These are phyloP conservation scores for Euglossa dilemma DNA, from an alignment of 1,140 invertebrate genomes.

Conservation along the genomic window DNA sequence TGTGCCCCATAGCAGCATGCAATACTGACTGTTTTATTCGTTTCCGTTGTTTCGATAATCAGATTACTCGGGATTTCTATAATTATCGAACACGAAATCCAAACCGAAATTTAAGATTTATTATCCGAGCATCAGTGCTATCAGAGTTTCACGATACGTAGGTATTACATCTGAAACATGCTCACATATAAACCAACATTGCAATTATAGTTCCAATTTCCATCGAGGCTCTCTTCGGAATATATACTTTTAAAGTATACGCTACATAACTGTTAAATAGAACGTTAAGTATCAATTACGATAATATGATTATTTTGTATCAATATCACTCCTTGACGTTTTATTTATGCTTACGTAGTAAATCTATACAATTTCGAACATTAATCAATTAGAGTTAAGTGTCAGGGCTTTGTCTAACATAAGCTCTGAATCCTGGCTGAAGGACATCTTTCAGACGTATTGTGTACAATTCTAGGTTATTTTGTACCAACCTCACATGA, in stretches of 20 bases:
- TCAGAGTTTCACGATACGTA: too few species aligned
- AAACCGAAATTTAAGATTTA: background rate
- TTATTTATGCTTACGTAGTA: background rate
- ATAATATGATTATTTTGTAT: background rate
- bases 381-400: background rate
- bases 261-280: background rate
- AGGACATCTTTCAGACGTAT: background rate
- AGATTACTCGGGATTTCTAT: background rate
- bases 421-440: background rate
- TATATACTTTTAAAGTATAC: background rate
- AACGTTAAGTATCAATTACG: background rate
- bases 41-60: background rate
- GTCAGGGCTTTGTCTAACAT: background rate
- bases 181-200: too few species aligned
- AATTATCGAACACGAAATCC: background rate
- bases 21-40: background rate
- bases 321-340: background rate
- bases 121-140: background rate
- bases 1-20: accelerated
- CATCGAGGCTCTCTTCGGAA: too few species aligned
- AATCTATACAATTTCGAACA: background rate
- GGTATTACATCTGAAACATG: too few species aligned
- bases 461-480: too few species aligned
- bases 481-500: background rate
- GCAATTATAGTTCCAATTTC: too few species aligned